Conservation (phyloP, 1,140 invertebrate species). For the Ridgeia piscesae region DNA sequence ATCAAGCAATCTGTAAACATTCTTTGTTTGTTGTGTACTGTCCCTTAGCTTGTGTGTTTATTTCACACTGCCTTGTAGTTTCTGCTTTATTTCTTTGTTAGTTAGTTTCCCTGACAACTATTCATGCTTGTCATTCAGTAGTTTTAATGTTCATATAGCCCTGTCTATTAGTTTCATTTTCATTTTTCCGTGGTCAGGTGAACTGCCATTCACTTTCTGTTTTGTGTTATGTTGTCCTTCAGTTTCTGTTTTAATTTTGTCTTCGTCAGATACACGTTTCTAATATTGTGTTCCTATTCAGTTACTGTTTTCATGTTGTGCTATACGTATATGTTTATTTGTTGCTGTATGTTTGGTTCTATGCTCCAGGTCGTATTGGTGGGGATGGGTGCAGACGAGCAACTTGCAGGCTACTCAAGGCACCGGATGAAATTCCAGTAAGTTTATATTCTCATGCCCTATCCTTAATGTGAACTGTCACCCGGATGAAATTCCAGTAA, state of each 20-base stretch:
- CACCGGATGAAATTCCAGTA: conserved; percentile 69
- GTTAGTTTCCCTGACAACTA: too few species aligned
- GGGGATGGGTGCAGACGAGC: conserved; percentile 95
- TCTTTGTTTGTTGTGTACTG: neutral
- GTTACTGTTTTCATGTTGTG: neutral
- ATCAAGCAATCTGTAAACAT: too few species aligned
- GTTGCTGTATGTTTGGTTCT: conserved; percentile 6
- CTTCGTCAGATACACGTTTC: too few species aligned
- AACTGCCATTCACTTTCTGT: neutral
- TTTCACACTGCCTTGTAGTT: neutral
- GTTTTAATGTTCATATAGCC: neutral
- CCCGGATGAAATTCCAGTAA: too few species aligned
- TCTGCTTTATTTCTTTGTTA: neutral
- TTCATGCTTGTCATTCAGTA: neutral
- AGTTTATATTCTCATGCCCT: neutral
- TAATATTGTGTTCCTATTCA: neutral
- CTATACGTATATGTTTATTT: neutral
- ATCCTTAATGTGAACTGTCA: conserved; percentile 17
- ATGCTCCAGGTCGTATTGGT: conserved; percentile 73
- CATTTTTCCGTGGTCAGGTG: too few species aligned
- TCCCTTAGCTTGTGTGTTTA: neutral
- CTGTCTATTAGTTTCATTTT: neutral
- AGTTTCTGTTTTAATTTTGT: neutral
- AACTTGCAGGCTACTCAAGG: conserved; percentile 90
- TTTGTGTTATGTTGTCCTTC: neutral